phyloP scores from a whole-genome alignment of 2,113 vertebrate genomes.

The Actinemys pallida region DNA sequence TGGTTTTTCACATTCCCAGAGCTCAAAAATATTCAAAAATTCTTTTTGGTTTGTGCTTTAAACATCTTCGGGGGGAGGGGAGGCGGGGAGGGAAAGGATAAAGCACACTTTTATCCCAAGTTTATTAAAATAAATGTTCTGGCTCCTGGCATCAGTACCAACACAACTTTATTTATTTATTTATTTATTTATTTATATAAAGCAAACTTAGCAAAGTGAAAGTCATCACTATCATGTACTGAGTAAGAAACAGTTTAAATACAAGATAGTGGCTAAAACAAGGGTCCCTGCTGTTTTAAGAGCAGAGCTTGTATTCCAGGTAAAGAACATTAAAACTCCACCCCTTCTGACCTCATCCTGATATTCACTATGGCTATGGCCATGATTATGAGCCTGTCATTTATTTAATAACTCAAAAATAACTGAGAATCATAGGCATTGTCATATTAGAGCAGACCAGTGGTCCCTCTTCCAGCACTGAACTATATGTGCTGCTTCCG shows the following conservation, averaged over 20 bases:
- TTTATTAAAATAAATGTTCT: neutral
- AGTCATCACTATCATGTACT: neutral
- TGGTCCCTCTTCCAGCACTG: neutral
- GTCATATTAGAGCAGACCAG: neutral
- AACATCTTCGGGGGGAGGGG: neutral
- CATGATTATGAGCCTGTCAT: neutral
- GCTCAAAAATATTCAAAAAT: neutral
- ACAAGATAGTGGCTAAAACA: neutral
- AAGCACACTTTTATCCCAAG: neutral
- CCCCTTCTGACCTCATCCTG: neutral
- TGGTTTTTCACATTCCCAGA: neutral
- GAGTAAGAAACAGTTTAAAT: conserved; percentile 5
- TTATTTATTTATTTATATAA: too few species aligned
- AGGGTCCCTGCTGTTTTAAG: neutral
- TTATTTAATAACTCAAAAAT: neutral
- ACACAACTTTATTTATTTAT: neutral
- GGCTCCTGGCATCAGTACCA: neutral
- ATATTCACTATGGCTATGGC: neutral
- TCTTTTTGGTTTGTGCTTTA: neutral
- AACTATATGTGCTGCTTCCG: neutral
- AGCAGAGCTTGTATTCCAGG: neutral
- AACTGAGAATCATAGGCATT: neutral
- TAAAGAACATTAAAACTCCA: neutral
- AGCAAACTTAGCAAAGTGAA: neutral
- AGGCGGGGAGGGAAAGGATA: too few species aligned